Conservation (phyloP, 2,888 invertebrate species). For the Gymnosoma rotundatum region DNA sequence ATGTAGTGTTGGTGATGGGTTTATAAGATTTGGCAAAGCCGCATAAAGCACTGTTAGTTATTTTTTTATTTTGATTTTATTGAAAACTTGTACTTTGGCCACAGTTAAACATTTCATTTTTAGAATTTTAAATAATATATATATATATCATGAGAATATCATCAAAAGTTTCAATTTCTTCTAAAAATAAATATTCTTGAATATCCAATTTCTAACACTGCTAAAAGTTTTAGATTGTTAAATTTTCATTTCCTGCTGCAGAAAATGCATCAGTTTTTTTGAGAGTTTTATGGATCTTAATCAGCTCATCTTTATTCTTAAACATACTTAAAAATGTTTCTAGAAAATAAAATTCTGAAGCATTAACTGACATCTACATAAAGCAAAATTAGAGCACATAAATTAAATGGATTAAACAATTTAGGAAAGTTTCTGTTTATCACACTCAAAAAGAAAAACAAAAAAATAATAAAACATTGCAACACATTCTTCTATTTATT, state of each 20-base stretch:
- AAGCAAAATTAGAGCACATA: slow-evolving; percentile 58
- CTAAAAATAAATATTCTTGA: not conserved
- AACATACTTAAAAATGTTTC: not conserved
- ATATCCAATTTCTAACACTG: not conserved
- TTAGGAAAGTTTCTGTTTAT: slow-evolving; percentile 58
- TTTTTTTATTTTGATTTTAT: too few relatives aligned
- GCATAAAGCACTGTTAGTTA: too few relatives aligned
- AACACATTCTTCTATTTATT: slow-evolving; percentile 8
- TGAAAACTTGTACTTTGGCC: too few relatives aligned
- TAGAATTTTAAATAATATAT: too few relatives aligned
- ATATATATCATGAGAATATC: too few relatives aligned
- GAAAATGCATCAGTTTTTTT: not conserved
- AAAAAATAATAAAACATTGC: not conserved
- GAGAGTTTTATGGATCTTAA: slow-evolving; percentile 41
- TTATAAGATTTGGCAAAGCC: too few relatives aligned
- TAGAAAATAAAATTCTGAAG: slow-evolving; percentile 20
- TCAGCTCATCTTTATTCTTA: slow-evolving; percentile 6
- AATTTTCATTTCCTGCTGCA: too few relatives aligned
- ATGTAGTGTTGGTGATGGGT: too few relatives aligned
- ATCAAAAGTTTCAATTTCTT: too few relatives aligned
- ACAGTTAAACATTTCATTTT: too few relatives aligned
- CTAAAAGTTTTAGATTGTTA: not conserved
- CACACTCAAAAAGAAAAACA: slow-evolving; percentile 3
- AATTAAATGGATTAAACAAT: slow-evolving; percentile 67
- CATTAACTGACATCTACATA: slow-evolving; percentile 34